phyloP scores from a whole-genome alignment of 2,797 vertebrate species.

The Myiotriccus ornatus region DNA sequence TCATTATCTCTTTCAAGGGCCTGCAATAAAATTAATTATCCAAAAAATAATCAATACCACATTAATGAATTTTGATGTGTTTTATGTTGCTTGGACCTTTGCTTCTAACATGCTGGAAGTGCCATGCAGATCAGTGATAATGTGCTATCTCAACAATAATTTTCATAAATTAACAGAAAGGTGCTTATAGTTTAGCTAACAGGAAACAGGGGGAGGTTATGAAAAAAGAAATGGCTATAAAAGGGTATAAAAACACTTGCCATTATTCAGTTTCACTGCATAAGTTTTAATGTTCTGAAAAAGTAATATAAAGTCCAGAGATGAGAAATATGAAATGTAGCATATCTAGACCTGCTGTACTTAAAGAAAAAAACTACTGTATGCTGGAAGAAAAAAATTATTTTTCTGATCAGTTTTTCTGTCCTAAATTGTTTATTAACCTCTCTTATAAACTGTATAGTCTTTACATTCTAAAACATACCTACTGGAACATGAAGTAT shows the following conservation, averaged over 20 bases:
- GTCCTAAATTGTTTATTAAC: constrained; percentile 46
- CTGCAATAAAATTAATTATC: constrained; percentile 99
- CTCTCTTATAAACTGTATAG: constrained; percentile 28
- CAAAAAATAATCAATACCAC: constrained; percentile 94
- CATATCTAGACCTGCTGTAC: constrained; percentile 59
- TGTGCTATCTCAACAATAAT: constrained; percentile 96
- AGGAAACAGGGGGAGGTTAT: constrained; percentile 84
- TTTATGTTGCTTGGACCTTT: constrained; percentile 93
- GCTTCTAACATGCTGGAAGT: constrained; percentile 87
- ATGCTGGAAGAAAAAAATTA: background rate
- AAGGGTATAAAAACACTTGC: constrained; percentile 90
- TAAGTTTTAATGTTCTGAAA: constrained; percentile 85
- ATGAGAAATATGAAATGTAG: constrained; percentile 77
- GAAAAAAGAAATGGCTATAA: constrained; percentile 87
- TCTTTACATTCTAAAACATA: constrained; percentile 26
- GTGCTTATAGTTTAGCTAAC: constrained; percentile 85
- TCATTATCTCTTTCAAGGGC: constrained; percentile 94
- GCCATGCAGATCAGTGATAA: constrained; percentile 93
- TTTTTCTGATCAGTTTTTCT: constrained; percentile 33
- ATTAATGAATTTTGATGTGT: constrained; percentile 98
- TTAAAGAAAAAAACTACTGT: constrained; percentile 55
- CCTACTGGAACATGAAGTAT: constrained; percentile 10
- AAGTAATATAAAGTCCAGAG: constrained; percentile 80
- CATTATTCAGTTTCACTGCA: constrained; percentile 90
- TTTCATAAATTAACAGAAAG: constrained; percentile 97